Base-by-base conservation (phyloP, 1,140 invertebrate genomes). In the Cataglyphis hispanica region DNA sequence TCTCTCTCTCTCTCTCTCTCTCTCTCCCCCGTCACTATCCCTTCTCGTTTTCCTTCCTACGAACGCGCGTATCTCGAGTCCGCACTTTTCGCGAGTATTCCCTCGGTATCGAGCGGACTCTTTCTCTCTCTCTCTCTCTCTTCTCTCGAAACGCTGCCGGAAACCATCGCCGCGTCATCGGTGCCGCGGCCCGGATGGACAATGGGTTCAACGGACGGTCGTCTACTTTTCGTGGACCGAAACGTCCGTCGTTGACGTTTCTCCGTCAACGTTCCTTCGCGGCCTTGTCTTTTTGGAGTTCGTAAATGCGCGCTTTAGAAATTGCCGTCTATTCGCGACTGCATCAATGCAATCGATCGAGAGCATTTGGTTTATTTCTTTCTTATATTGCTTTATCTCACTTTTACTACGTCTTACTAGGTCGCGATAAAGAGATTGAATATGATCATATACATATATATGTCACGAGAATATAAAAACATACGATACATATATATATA, bases 31-130 rank as follows among this genome's bases (percentile, higher is more conserved):
- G 50, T 60, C n/a, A n/a, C 64, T 61, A 66, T 46, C 27, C 56
- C 63, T 63, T 61, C 61, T 85, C 58, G 84, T 89, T 84, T 86
- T 66, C 84, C 87, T 77, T 86, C 61, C 87, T 72, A 83, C 61
- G 87, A 69, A 76, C 74, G 81, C 75, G 84, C 74, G 78, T 85
- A 90, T 89, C 80, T 87, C 78, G 77, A 63, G 58, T 80, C 80
- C 76, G 67, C 86, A 84, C 88, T 90, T 90, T 89, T 87, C 89
- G 56, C 64, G 63, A 85, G 75, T 87, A 90, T 87, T 90, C 86
- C 80, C 61, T 46, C 70, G 67, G 58, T 66, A 81, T 90, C 88
- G 89, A 90, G 87, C 81, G 75, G 37, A 76, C 22, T 58, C 61
- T 75, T 43, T 50, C 43, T 84, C 70, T 76, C 75, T 63, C 25